Evolutionary conservation across 2,797 vertebrate genomes (phyloP).

Genomic region (Sciaenops ocellatus): DNA sequence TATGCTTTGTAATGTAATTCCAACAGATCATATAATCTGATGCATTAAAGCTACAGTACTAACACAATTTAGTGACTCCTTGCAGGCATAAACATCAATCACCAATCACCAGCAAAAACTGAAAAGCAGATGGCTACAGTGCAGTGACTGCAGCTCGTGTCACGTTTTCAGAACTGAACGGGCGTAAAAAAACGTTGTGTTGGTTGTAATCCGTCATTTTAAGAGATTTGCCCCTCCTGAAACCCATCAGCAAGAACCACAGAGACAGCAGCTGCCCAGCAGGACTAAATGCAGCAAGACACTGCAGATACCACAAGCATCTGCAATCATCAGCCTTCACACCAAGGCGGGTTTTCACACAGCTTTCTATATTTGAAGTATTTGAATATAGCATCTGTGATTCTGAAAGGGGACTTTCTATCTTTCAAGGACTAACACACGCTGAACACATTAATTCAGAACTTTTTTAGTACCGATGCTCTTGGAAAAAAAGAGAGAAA

Average conservation of each 20-base stretch:
- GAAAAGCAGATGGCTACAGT: slow-evolving; percentile 47
- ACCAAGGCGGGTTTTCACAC: slow-evolving; percentile 24
- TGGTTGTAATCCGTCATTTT: slow-evolving; percentile 59
- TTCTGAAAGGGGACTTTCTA: slow-evolving; percentile 57
- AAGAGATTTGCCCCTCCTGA: slow-evolving; percentile 45
- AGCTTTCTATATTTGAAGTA: slow-evolving; percentile 16
- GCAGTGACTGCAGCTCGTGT: slow-evolving; percentile 17
- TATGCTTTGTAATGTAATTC: slow-evolving; percentile 77
- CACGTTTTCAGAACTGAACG: slow-evolving; percentile 37
- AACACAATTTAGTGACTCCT: slow-evolving; percentile 61
- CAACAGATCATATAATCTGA: slow-evolving; percentile 76
- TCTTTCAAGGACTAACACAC: slow-evolving; percentile 76
- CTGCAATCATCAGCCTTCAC: slow-evolving; percentile 43
- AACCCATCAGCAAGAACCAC: slow-evolving; percentile 41
- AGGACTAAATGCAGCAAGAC: slow-evolving; percentile 28
- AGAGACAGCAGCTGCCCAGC: slow-evolving; percentile 39
- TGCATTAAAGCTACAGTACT: slow-evolving; percentile 65
- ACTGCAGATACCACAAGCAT: slow-evolving; percentile 17
- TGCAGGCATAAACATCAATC: slow-evolving; percentile 53
- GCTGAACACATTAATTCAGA: slow-evolving; percentile 68
- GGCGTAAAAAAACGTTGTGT: slow-evolving; percentile 41
- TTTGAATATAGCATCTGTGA: slow-evolving; percentile 25
- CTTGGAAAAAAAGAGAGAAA: slow-evolving; percentile 30
- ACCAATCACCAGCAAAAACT: slow-evolving; percentile 9
- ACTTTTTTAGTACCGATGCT: slow-evolving; percentile 76